Evolutionary conservation across 2,888 invertebrate species (phyloP).

Genomic region (Boloria selene): DNA sequence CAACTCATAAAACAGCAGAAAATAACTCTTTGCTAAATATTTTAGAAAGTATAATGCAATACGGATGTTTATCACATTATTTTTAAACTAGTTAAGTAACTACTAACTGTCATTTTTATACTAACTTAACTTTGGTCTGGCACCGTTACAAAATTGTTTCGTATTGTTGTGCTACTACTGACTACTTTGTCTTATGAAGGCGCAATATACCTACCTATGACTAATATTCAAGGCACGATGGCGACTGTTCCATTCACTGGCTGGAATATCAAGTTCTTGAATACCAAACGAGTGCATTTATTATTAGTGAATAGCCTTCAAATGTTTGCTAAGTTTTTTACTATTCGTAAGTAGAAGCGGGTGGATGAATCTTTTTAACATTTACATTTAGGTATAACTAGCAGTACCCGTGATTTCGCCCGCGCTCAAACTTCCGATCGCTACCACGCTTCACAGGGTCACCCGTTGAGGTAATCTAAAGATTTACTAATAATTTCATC

Average conservation of each 20-base stretch:
- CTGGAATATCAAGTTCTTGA: constrained; percentile 66
- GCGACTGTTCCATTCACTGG: constrained; percentile 64
- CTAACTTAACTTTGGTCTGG: background rate
- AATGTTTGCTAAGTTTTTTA: constrained; percentile 34
- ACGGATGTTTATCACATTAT: too few relatives aligned
- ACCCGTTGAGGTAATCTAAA: too few relatives aligned
- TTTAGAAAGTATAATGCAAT: too few relatives aligned
- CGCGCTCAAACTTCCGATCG: too few relatives aligned
- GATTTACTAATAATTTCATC: too few relatives aligned
- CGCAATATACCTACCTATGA: constrained; percentile 37
- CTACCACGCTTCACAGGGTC: too few relatives aligned
- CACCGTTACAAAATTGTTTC: background rate
- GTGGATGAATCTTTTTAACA: constrained; percentile 11
- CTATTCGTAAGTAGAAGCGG: constrained; percentile 10
- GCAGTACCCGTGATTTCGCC: too few relatives aligned
- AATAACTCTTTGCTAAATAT: too few relatives aligned
- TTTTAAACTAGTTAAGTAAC: too few relatives aligned
- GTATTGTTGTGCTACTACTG: background rate
- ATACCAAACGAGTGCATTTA: constrained; percentile 57
- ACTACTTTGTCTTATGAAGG: constrained; percentile 32
- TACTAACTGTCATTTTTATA: background rate
- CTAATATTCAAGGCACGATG: constrained; percentile 65
- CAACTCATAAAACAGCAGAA: too few relatives aligned
- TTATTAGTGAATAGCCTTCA: constrained; percentile 38
- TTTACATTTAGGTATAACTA: background rate